A percentile compares a stretch with the other conserved stretches of the same genome.
phyloP scores from a whole-genome alignment of 2,113 vertebrate genomes.

The Geococcyx californianus region DNA sequence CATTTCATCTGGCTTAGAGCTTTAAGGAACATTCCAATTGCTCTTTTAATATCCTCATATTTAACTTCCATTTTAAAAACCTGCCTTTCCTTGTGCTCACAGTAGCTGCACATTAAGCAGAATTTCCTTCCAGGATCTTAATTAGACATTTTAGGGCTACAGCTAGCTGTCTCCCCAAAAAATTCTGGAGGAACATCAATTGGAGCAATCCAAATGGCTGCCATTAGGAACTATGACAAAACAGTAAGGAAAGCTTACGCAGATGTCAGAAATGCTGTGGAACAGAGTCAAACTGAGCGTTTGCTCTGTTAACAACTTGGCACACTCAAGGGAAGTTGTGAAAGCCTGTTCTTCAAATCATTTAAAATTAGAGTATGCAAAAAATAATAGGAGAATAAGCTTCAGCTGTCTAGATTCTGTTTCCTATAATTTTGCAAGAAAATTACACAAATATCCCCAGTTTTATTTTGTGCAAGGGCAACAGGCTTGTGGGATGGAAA shows the following conservation, averaged over 20 bases:
- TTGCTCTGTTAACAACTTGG: constrained; percentile 34
- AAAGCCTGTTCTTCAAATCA: constrained; percentile 21
- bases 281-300: background rate
- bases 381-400: background rate
- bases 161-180: background rate
- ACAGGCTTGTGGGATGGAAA: background rate
- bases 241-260: background rate
- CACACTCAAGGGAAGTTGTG: constrained; percentile 15
- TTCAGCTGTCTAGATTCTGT: background rate
- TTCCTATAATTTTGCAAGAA: background rate
- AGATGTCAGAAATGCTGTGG: background rate
- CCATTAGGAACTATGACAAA: background rate
- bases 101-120: background rate
- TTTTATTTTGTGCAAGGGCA: background rate
- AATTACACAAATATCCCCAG: background rate
- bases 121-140: background rate
- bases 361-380: constrained; percentile 17
- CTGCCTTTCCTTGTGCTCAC: background rate
- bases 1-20: background rate
- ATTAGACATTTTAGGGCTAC: background rate
- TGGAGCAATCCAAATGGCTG: background rate
- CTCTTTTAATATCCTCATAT: background rate
- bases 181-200: background rate
- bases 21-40: background rate
- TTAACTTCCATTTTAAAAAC: background rate